Percentiles rank a stretch among this genome's conserved stretches.
Evolutionary conservation across 2,797 vertebrate species (phyloP).

Genomic region (Anas bahamensis): DNA sequence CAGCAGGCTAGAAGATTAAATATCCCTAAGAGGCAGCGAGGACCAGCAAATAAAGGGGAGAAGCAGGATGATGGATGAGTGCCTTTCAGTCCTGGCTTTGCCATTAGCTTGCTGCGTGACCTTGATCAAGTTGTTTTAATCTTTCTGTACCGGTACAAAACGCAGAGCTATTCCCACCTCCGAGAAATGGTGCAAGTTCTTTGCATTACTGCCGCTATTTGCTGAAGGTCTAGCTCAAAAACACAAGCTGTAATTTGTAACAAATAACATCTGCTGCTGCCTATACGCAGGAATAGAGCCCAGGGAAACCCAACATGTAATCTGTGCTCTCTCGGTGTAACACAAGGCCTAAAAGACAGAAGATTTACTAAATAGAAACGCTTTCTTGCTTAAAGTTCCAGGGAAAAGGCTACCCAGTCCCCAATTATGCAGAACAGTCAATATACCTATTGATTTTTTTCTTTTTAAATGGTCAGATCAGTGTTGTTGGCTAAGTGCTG

Average conservation of each 20-base stretch:
- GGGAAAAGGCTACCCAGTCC: not conserved
- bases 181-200: fast-evolving
- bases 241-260: not conserved
- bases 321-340: not conserved
- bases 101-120: not conserved
- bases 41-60: not conserved
- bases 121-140: not conserved
- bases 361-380: not conserved
- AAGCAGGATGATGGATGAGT: not conserved
- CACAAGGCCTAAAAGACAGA: not conserved
- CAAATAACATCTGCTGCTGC: not conserved
- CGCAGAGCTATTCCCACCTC: not conserved
- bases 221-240: not conserved
- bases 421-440: not conserved
- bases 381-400: not conserved
- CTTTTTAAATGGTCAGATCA: not conserved
- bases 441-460: not conserved
- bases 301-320: not conserved
- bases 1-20: not conserved
- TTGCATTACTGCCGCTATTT: not conserved
- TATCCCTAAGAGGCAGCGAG: not conserved
- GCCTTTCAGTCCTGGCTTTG: not conserved
- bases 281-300: fast-evolving
- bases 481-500: not conserved
- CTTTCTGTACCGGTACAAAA: not conserved